Evolutionary conservation across 2,888 invertebrate genomes (phyloP), one percentile per base, ranked within the genome.

Genomic region (Sphecodes monilicornis): DNA sequence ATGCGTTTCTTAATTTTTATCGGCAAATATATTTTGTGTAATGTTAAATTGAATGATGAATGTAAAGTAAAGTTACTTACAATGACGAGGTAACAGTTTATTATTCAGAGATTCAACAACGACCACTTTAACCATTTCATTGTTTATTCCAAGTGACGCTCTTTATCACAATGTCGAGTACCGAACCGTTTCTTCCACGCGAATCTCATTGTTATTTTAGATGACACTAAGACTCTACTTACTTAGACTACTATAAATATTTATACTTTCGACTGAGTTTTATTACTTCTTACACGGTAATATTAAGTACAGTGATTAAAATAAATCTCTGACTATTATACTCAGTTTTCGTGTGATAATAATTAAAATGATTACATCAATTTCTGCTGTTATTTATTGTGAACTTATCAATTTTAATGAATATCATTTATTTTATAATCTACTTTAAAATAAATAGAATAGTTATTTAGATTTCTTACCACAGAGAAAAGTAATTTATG

Each of bases 141-240:
- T 57, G 26, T 57, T 57, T 57, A 57, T 57, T 57, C 57, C 57
- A n/a, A 57, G 57, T 57, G 57, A 57, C 22, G 57, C 57, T 57
- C 57, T 57, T 57, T 57, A 13, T 57, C 57, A 11, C 11, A 57
- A 26, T 4, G 57, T 57, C 57, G 16, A 26, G 46, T 78, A 57
- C 57, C 57, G 26, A 57, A 57, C 10, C 26, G 57, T 57, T 57
- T 57, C 11, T 26, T 26, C 57, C 26, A 4, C 57, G 4, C 26
- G 57, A 57, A 57, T 57, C 57, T 26, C 57, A 57, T 57, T 57
- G 57, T 57, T 57, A 26, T 57, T 57, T 57, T 57, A 57, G 57
- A 10, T 57, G 26, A 57, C 54, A 57, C 54, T 13, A 11, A 57
- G 26, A 4, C 26, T 57, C 26, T 57, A 57, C 57, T 57, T 26